A percentile compares a stretch with the other conserved stretches of the same genome.
These are phyloP conservation scores for Psilanteris sp. DNA, from an alignment of 1,140 invertebrate species.

Conservation along the genomic window DNA sequence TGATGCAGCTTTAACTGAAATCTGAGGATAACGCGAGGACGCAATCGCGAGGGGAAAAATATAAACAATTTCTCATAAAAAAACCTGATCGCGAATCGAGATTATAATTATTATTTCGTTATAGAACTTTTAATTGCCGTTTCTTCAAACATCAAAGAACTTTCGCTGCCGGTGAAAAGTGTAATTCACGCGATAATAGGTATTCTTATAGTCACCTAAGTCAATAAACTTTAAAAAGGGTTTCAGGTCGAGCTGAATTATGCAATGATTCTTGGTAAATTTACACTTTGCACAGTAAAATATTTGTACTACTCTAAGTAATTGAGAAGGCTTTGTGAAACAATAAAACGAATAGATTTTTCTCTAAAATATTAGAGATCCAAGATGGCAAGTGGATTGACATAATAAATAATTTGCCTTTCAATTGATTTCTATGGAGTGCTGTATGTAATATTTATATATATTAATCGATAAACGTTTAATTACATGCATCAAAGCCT, in stretches of 20 bases:
- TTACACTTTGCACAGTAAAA: constrained; percentile 32
- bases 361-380: too few relatives aligned
- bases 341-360: not conserved
- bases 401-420: too few relatives aligned
- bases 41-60: too few relatives aligned
- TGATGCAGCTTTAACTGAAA: not conserved
- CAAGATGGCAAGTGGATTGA: too few relatives aligned
- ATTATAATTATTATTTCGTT: too few relatives aligned
- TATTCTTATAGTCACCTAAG: constrained; percentile 55
- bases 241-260: constrained; percentile 53
- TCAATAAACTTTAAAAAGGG: constrained; percentile 60
- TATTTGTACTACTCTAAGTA: constrained; percentile 23
- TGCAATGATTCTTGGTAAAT: constrained; percentile 49
- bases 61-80: too few relatives aligned
- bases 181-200: constrained; percentile 35
- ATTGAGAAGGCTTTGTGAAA: constrained; percentile 6
- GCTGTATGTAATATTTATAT: too few relatives aligned
- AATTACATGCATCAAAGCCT: too few relatives aligned
- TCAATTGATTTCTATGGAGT: too few relatives aligned
- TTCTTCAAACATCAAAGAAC: constrained; percentile 21
- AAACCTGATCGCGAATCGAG: too few relatives aligned
- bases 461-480: too few relatives aligned
- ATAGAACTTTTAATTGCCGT: constrained; percentile 28
- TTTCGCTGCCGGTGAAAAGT: constrained; percentile 9
- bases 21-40: too few relatives aligned